Conservation (phyloP, 2,113 vertebrate genomes). For the Podarcis muralis region DNA sequence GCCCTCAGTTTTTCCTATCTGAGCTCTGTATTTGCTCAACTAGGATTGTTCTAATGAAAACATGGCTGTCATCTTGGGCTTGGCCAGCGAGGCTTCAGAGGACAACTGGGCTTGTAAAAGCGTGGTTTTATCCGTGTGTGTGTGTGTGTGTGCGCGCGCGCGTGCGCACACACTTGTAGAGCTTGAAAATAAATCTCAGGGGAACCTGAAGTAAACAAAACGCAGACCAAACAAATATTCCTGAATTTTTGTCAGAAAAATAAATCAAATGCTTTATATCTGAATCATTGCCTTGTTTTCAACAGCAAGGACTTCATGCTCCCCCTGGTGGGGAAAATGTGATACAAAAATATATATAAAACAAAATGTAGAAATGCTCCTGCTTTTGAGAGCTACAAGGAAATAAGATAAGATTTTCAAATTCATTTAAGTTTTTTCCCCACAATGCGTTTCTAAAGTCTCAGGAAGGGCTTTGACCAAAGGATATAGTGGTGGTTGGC, state of each 20-base stretch:
- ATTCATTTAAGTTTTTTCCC: background rate
- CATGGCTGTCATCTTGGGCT: background rate
- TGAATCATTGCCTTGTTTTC: slow-evolving; percentile 9
- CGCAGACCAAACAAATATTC: background rate
- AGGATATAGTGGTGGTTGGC: background rate
- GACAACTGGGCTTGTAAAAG: background rate
- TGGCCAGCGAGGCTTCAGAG: slow-evolving; percentile 27
- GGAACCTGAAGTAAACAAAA: slow-evolving; percentile 20
- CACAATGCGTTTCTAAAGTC: background rate
- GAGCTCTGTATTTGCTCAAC: slow-evolving; percentile 4
- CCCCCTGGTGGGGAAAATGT: background rate
- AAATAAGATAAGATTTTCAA: background rate
- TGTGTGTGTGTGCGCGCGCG: background rate
- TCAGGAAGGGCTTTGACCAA: too few species aligned
- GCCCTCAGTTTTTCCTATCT: slow-evolving; percentile 25
- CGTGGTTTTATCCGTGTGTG: slow-evolving; percentile 15
- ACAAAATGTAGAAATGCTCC: background rate
- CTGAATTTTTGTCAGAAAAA: slow-evolving; percentile 18
- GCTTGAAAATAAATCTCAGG: slow-evolving; percentile 41
- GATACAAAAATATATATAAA: background rate
- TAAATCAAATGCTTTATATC: background rate
- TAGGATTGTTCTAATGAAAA: background rate
- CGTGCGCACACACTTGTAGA: slow-evolving; percentile 15
- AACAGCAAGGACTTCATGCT: background rate
- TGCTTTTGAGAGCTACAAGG: background rate